Percentiles rank a stretch among this genome's conserved stretches.
Conservation (phyloP, 2,113 vertebrate species). For the Fregetta grallaria region DNA sequence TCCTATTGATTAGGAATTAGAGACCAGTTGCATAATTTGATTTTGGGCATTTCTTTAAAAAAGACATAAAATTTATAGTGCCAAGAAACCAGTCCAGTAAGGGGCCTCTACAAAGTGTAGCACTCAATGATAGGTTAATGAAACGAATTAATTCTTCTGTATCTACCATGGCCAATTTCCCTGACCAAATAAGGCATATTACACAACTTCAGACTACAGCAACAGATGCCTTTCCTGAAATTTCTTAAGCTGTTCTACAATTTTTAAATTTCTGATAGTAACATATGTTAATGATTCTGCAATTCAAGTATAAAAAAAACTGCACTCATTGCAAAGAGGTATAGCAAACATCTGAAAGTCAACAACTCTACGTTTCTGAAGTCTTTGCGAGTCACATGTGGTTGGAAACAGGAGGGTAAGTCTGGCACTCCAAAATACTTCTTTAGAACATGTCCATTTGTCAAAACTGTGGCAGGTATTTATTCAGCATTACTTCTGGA, state of each 20-base stretch:
- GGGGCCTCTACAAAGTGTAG: not conserved
- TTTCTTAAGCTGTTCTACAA: not conserved
- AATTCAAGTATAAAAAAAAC: not conserved
- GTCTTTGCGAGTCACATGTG: not conserved
- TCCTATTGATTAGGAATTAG: not conserved
- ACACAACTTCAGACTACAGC: not conserved
- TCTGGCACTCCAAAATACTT: not conserved
- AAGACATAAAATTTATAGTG: not conserved
- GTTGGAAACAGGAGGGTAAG: not conserved
- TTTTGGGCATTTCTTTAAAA: not conserved
- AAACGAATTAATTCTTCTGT: not conserved
- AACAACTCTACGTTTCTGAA: not conserved
- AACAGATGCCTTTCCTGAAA: not conserved
- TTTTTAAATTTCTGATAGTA: not conserved
- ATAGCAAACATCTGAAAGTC: not conserved
- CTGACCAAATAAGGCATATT: not conserved
- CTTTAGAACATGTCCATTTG: not conserved
- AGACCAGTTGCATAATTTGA: not conserved
- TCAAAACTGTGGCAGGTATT: not conserved
- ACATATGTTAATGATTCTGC: not conserved
- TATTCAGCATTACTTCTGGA: not conserved
- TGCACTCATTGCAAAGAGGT: not conserved
- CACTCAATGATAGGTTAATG: not conserved
- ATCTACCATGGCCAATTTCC: not conserved
- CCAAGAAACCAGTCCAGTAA: fast-evolving